Evolutionary conservation across 2,113 vertebrate species (phyloP), one percentile per base, ranked within the genome.

Genomic region (Notarius lentiginosus): DNA sequence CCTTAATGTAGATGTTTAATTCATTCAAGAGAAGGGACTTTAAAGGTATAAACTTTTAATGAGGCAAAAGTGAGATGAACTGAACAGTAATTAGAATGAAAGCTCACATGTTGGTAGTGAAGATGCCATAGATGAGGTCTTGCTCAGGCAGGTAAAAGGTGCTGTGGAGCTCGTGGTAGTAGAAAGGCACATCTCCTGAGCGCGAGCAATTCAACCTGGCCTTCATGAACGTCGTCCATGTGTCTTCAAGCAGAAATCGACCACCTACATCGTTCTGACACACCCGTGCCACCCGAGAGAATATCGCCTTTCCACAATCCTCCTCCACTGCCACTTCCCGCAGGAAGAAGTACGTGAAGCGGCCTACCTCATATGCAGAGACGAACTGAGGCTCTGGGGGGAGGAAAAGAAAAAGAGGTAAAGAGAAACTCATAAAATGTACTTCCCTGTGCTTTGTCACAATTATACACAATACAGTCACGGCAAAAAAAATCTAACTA

Each of bases 161-260:
- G 91, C 96, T 96, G 94, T 98, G 98, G 86, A 99, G 95, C 91
- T 99, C 97, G 8, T 98, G 95, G 93, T 97, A 99, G 91, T 97
- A 97, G 91, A 99, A 99, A 0, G 97, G 97, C 83, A 98, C 96
- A 91, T 99, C 98, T 20, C 97, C 97, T 0, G 98, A 97, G 27
- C 96, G 96, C 10, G 98, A 99, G 90, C 98, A 99, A 95, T 99
- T 99, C 58, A 99, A 93, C 0, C 98, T 95, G 8, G 97, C 97
- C 93, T 99, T 99, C 97, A 98, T 99, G 92, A 99, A 99, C 0
- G 98, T 99, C 86, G 98, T 99, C 98, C 98, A 99, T 0, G 98
- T 99, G 91, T 99, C 98, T 85, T 99, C 98, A 87, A 99, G 87
- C 20, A 99, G 95, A 41, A 99, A 99, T 0, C 98, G 96, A 3